phyloP scores from a whole-genome alignment of 2,113 vertebrate species.

The Heterotis niloticus region DNA sequence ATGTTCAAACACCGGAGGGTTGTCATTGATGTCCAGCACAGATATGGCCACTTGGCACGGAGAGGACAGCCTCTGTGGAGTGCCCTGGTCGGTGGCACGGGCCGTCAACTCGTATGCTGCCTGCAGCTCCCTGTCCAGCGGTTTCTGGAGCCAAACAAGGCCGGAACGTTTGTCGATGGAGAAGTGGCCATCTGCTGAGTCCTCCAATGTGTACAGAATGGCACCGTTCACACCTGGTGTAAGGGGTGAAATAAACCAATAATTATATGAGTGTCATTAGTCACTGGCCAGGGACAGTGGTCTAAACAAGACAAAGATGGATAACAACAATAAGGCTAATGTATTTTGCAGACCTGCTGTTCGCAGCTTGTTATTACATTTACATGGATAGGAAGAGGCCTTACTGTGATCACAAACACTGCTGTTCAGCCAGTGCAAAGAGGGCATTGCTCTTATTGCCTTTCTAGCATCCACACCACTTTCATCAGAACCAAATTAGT shows the following conservation, averaged over 20 bases:
- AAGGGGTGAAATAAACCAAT: slow-evolving; percentile 17
- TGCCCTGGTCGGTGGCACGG: slow-evolving; percentile 80
- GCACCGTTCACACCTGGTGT: slow-evolving; percentile 75
- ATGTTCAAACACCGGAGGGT: slow-evolving; percentile 90
- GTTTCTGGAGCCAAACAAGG: slow-evolving; percentile 75
- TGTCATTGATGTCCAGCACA: slow-evolving; percentile 94
- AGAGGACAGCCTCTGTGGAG: slow-evolving; percentile 71
- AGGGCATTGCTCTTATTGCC: neutral
- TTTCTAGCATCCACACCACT: neutral
- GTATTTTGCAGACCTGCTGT: slow-evolving; percentile 52
- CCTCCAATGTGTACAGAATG: slow-evolving; percentile 76
- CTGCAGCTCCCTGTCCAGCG: slow-evolving; percentile 82
- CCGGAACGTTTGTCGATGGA: slow-evolving; percentile 83
- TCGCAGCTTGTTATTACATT: slow-evolving; percentile 49
- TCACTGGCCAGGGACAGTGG: slow-evolving; percentile 43
- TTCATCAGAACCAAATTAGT: slow-evolving; percentile 26
- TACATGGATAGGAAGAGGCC: slow-evolving; percentile 45
- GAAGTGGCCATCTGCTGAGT: slow-evolving; percentile 84
- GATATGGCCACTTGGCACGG: slow-evolving; percentile 74
- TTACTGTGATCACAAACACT: too few relatives aligned
- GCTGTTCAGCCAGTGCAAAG: too few relatives aligned
- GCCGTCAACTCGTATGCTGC: slow-evolving; percentile 74
- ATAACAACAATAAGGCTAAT: slow-evolving; percentile 58
- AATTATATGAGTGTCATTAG: slow-evolving; percentile 43
- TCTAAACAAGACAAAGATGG: slow-evolving; percentile 61